phyloP scores from a whole-genome alignment of 2,888 invertebrate species.

The Panzeria rudis region DNA sequence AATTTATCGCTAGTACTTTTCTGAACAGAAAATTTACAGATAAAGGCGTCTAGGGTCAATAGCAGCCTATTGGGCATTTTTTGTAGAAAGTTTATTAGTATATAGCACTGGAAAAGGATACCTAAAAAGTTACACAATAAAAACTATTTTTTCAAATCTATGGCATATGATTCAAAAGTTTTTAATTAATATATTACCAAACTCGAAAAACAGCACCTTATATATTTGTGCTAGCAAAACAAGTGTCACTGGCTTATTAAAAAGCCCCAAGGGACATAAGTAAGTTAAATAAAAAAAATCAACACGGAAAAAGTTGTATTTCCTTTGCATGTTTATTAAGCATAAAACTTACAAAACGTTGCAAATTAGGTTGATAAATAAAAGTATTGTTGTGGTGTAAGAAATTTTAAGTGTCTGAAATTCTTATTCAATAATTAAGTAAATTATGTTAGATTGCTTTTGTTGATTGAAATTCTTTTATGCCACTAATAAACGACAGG shows the following conservation, averaged over 20 bases:
- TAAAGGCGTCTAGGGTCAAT: too few relatives aligned
- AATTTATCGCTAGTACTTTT: too few relatives aligned
- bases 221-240: background rate
- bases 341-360: constrained; percentile 58
- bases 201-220: background rate
- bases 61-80: too few relatives aligned
- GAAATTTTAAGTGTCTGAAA: constrained; percentile 8
- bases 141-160: too few relatives aligned
- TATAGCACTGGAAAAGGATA: too few relatives aligned
- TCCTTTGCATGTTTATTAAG: constrained; percentile 51
- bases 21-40: too few relatives aligned
- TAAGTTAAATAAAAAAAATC: constrained; percentile 6
- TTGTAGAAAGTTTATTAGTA: too few relatives aligned
- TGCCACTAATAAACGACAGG: too few relatives aligned
- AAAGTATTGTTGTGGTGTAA: background rate
- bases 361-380: constrained; percentile 55
- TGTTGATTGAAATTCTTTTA: too few relatives aligned
- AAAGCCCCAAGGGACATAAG: background rate
- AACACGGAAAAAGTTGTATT: background rate
- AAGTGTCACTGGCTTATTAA: constrained; percentile 34
- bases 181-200: too few relatives aligned
- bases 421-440: constrained; percentile 9
- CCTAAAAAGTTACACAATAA: too few relatives aligned
- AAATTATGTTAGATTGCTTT: background rate
- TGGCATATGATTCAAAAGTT: too few relatives aligned